Evolutionary conservation across 2,797 vertebrate species (phyloP).

Genomic region (Botia almorhae): DNA sequence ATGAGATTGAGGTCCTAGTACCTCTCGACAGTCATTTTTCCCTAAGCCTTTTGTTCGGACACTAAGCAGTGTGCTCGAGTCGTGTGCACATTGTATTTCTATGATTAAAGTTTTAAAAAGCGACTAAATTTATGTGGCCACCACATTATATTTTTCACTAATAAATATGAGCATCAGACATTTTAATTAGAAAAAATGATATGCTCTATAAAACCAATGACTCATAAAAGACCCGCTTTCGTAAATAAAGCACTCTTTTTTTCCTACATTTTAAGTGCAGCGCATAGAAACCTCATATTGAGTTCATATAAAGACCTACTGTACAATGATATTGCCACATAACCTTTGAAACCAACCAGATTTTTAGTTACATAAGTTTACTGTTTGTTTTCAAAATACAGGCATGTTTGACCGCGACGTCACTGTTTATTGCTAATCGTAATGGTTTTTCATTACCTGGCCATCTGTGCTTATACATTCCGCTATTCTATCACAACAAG

Average conservation of each 20-base stretch:
- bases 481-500: neutral
- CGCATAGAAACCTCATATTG: too few relatives aligned
- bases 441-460: neutral
- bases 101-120: neutral
- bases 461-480: neutral
- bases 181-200: neutral
- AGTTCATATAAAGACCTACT: too few relatives aligned
- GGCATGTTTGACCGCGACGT: neutral
- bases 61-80: neutral
- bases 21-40: neutral
- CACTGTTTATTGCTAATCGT: neutral
- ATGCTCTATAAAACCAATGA: neutral
- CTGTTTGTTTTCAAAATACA: conserved; percentile 7
- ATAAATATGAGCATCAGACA: neutral
- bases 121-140: neutral
- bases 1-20: neutral
- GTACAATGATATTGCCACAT: neutral
- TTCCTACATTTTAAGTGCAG: too few relatives aligned
- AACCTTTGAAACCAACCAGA: conserved; percentile 1
- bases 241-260: too few relatives aligned
- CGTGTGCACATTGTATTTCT: neutral
- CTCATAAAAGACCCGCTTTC: too few relatives aligned
- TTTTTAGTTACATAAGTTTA: neutral
- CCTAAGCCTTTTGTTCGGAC: neutral
- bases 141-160: neutral